Percentiles rank a stretch among this genome's conserved stretches.
Evolutionary conservation across 1,140 invertebrate species (phyloP).

Genomic region (Octopus bimaculoides): DNA sequence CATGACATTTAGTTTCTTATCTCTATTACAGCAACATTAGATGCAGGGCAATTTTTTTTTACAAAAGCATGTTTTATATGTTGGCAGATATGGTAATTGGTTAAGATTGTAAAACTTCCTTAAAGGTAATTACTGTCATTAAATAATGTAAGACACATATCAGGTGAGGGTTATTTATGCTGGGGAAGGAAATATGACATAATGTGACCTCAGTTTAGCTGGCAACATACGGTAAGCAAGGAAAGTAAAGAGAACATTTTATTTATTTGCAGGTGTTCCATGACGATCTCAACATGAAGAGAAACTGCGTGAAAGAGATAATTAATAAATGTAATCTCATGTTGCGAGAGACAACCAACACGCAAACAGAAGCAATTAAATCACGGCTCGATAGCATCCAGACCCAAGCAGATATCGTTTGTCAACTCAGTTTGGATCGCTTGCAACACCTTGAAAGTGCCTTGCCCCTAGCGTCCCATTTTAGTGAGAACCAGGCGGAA

Average conservation of each 20-base stretch:
- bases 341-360: slow-evolving; percentile 86
- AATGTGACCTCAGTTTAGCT: too few relatives aligned
- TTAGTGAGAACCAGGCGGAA: slow-evolving; percentile 89
- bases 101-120: too few relatives aligned
- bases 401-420: slow-evolving; percentile 79
- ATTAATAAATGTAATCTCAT: slow-evolving; percentile 90
- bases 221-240: too few relatives aligned
- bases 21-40: too few relatives aligned
- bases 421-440: slow-evolving; percentile 81
- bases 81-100: too few relatives aligned
- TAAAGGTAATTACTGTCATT: too few relatives aligned
- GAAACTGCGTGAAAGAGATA: slow-evolving; percentile 85
- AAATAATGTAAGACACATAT: too few relatives aligned
- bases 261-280: slow-evolving; percentile 69
- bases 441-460: slow-evolving; percentile 90
- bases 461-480: slow-evolving; percentile 76
- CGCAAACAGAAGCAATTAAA: slow-evolving; percentile 79
- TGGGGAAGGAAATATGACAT: too few relatives aligned
- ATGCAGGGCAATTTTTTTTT: too few relatives aligned
- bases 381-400: slow-evolving; percentile 76
- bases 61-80: too few relatives aligned
- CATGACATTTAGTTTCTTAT: too few relatives aligned
- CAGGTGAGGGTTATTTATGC: too few relatives aligned
- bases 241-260: background rate
- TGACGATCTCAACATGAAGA: slow-evolving; percentile 91